Evolutionary conservation across 2,888 invertebrate species (phyloP), one percentile per base, ranked within the genome.

Genomic region (Tryphoninae sp.): DNA sequence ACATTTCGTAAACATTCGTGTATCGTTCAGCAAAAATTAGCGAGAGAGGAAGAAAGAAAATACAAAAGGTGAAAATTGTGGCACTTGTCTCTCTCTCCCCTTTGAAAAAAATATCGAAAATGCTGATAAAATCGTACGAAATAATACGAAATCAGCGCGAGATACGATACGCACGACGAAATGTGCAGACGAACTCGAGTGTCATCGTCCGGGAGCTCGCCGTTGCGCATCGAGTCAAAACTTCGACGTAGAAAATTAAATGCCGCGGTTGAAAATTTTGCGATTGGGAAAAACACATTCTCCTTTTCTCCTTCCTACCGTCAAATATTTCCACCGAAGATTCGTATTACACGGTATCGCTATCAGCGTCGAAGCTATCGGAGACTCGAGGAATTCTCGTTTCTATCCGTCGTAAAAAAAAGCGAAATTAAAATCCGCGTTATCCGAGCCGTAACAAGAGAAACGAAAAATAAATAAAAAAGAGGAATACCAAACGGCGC

Each of bases 331-430:
- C 19, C 58, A 71, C 2, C 75, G 11, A 22, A 61, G 59, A 19
- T 67, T 68, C 67, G 51, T 61, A 59, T 76, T 67, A 68, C 75
- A 49, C 49, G 67, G 67, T 49, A 22, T 53, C 49, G 45, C 11
- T 16, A 53, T 16, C 13, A 19, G 7, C 59, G 22, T 26, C 42
- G 13, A 1, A 11, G 53, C 11, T 59, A 11, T 26, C 53, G 45
- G 19, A 59, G 59, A 67, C 67, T 0, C 26, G 16, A 26, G 49
- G 67, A 76, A 76, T 61, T 61, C n/a, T 51, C 67, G 33, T 33
- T 6, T 33, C 33, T 4, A 33, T 33, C 33, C 3, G 7, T 6
- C 33, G 33, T 33, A 33, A 33, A 33, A 33, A 33, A 13, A 49
- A 33, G 59, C 13, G 2, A 22, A 49, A 49, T 55, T 42, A 59